phyloP scores from a whole-genome alignment of 2,888 invertebrate species.

The Leucophenga montana region DNA sequence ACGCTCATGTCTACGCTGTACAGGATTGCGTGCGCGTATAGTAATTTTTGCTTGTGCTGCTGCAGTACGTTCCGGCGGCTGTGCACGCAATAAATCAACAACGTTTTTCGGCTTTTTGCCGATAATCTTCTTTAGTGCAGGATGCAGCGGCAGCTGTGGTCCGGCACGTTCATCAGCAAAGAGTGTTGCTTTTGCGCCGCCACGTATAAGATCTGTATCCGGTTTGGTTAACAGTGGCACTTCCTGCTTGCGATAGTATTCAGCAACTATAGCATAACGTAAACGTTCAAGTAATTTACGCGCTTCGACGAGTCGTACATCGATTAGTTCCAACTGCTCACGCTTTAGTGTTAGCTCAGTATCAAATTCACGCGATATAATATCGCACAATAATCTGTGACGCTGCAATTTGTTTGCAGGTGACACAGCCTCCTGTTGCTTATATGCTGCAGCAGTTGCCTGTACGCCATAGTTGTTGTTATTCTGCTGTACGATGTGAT shows the following conservation, averaged over 20 bases:
- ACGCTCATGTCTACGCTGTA: conserved; percentile 62
- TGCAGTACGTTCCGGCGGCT: conserved; percentile 72
- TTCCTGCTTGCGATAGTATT: conserved; percentile 77
- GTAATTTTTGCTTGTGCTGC: conserved; percentile 73
- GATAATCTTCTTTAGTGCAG: conserved; percentile 82
- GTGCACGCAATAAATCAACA: conserved; percentile 73
- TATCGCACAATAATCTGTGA: conserved; percentile 74
- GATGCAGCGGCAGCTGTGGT: conserved; percentile 79
- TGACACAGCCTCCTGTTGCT: conserved; percentile 6
- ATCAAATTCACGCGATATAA: conserved; percentile 82
- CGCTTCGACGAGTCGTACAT: conserved; percentile 78
- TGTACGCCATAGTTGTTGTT: neutral
- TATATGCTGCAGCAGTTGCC: neutral
- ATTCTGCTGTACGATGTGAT: conserved; percentile 52
- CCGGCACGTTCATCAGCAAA: conserved; percentile 58
- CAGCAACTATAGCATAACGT: conserved; percentile 76
- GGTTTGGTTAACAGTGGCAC: conserved; percentile 70
- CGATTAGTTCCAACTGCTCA: conserved; percentile 81
- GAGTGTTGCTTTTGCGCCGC: conserved; percentile 34
- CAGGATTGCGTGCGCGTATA: conserved; percentile 63
- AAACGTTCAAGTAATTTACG: conserved; percentile 77
- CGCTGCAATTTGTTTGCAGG: conserved; percentile 57
- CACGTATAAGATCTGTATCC: conserved; percentile 66
- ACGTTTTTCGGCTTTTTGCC: conserved; percentile 75
- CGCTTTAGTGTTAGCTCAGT: conserved; percentile 81